Percentiles rank a stretch among this genome's conserved stretches.
phyloP scores from a whole-genome alignment of 2,113 vertebrate genomes.

The Sapajus apella region DNA sequence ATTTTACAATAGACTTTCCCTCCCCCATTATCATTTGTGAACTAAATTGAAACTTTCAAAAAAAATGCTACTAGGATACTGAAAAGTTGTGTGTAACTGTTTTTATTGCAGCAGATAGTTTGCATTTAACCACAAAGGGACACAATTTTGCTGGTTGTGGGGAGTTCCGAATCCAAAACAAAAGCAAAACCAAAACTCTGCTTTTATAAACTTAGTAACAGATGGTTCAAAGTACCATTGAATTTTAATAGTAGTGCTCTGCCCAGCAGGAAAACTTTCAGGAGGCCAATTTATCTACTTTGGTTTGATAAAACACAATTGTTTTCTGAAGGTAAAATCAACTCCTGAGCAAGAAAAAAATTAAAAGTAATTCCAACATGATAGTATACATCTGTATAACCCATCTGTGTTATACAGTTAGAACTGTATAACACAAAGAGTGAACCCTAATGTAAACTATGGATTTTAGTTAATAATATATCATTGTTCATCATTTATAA shows the following conservation, averaged over 20 bases:
- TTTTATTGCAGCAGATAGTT: slow-evolving; percentile 3
- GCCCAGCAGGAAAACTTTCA: slow-evolving; percentile 9
- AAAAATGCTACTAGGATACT: not conserved
- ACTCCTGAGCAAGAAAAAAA: slow-evolving; percentile 18
- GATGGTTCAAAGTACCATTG: slow-evolving; percentile 22
- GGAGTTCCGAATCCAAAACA: not conserved
- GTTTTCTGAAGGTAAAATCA: slow-evolving; percentile 28
- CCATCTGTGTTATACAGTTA: no score
- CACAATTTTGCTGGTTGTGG: slow-evolving; percentile 27
- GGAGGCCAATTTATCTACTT: slow-evolving; percentile 43
- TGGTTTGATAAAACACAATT: slow-evolving; percentile 6
- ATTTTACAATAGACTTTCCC: slow-evolving; percentile 15
- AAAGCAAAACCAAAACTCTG: not conserved
- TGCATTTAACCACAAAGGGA: slow-evolving; percentile 8
- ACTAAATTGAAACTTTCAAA: slow-evolving; percentile 29
- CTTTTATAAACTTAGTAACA: slow-evolving; percentile 55
- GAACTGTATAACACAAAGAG: not conserved
- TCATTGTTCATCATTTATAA: not conserved
- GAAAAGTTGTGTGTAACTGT: not conserved
- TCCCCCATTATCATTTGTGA: not conserved
- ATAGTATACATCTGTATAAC: not conserved
- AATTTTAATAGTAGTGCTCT: slow-evolving; percentile 41
- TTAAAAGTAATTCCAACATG: not conserved
- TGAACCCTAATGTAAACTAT: not conserved
- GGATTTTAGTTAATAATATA: not conserved